Conservation (phyloP, 2,113 vertebrate species). For the Bubo scandiacus region DNA sequence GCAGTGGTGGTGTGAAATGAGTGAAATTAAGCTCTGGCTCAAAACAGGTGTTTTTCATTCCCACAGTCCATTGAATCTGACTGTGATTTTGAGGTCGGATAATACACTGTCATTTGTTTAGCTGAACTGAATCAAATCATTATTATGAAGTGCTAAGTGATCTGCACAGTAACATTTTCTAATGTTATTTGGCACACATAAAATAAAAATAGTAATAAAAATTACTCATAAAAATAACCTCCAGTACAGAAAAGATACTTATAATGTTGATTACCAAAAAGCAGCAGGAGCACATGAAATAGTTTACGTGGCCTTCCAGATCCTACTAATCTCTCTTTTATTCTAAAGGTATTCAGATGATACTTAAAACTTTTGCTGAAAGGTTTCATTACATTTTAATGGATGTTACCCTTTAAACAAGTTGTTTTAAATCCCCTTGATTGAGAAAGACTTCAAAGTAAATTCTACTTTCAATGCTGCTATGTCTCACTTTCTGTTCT, state of each 20-base stretch:
- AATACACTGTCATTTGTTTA: background rate
- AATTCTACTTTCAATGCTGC: background rate
- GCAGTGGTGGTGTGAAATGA: background rate
- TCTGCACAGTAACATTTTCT: background rate
- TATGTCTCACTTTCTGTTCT: background rate
- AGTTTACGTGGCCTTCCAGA: background rate
- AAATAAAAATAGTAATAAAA: background rate
- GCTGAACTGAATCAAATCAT: background rate
- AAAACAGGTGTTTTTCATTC: slow-evolving; percentile 2
- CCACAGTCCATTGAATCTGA: background rate
- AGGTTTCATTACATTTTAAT: slow-evolving; percentile 7
- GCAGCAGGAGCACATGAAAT: background rate
- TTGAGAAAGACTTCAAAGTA: background rate
- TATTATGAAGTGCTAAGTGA: background rate
- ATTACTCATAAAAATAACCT: background rate
- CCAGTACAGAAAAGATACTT: background rate
- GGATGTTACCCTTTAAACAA: background rate
- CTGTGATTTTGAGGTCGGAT: background rate
- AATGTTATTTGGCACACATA: background rate
- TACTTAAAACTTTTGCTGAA: background rate
- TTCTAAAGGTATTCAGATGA: background rate
- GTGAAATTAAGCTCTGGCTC: background rate
- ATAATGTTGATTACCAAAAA: background rate
- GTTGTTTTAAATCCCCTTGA: background rate
- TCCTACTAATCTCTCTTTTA: background rate